Conservation (phyloP, 2,888 invertebrate genomes). For the Chamaedrilus cognettii region DNA sequence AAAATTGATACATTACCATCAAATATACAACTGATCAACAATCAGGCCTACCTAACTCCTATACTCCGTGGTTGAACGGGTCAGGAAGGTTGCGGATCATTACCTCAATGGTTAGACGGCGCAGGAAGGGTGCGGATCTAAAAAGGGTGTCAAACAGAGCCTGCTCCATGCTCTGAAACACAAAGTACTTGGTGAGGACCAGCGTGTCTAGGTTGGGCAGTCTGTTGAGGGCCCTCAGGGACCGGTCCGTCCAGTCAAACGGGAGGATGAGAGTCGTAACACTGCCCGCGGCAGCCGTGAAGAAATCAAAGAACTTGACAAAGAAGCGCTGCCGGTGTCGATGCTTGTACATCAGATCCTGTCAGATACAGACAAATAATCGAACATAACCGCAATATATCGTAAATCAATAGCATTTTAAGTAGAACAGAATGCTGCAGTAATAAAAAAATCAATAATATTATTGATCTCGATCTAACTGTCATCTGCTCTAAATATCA, state of each 20-base stretch:
- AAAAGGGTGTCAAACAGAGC: slow-evolving; percentile 44
- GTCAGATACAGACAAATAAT: no score
- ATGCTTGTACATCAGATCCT: slow-evolving; percentile 39
- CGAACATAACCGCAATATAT: no score
- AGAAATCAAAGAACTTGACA: slow-evolving; percentile 50
- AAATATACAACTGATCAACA: no score
- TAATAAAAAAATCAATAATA: no score
- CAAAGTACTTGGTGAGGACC: slow-evolving; percentile 53
- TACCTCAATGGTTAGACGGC: slow-evolving; percentile 48
- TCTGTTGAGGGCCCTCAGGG: slow-evolving; percentile 47
- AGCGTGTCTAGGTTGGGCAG: slow-evolving; percentile 45
- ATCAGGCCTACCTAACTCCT: no score
- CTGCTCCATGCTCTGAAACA: slow-evolving; percentile 50
- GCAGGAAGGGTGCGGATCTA: slow-evolving; percentile 40
- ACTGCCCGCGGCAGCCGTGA: slow-evolving; percentile 48
- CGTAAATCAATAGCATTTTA: no score
- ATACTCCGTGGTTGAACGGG: no score
- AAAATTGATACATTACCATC: no score
- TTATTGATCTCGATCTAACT: no score
- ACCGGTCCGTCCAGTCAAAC: slow-evolving; percentile 55
- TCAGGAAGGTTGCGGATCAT: no score
- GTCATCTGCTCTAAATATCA: no score
- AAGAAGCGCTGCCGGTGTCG: slow-evolving; percentile 50
- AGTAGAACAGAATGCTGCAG: no score
- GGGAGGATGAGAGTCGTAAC: slow-evolving; percentile 51